Conservation (phyloP, 2,113 vertebrate species). For the Petroica traversi region DNA sequence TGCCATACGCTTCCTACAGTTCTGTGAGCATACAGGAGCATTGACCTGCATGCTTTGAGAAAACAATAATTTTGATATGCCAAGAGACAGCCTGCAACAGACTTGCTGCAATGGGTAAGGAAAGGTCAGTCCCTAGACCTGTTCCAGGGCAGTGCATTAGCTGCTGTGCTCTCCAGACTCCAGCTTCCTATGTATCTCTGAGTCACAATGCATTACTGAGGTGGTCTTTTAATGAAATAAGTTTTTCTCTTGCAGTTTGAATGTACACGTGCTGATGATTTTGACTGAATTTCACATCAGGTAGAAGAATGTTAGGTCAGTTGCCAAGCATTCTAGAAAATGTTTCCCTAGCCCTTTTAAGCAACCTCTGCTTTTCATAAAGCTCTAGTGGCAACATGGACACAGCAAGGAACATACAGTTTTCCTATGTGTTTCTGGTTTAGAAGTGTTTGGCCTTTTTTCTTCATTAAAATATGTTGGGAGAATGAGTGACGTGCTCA, state of each 20-base stretch:
- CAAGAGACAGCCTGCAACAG: not conserved
- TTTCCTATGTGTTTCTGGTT: not conserved
- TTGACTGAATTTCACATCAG: not conserved
- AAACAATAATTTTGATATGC: not conserved
- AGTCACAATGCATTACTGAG: not conserved
- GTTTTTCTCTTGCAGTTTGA: not conserved
- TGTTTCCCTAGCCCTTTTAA: not conserved
- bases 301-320: not conserved
- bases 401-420: not conserved
- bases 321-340: not conserved
- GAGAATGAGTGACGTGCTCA: not conserved
- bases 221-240: not conserved
- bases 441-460: not conserved
- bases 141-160: not conserved
- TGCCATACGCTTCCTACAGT: slow-evolving; percentile 22
- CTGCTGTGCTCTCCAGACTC: not conserved
- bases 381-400: not conserved
- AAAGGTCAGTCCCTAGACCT: not conserved
- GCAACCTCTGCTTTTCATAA: not conserved
- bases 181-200: not conserved
- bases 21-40: not conserved
- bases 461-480: not conserved
- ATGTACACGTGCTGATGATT: not conserved
- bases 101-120: not conserved
- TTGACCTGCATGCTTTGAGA: not conserved